Conservation (phyloP, 2,888 invertebrate genomes). For the Chesias legatella region DNA sequence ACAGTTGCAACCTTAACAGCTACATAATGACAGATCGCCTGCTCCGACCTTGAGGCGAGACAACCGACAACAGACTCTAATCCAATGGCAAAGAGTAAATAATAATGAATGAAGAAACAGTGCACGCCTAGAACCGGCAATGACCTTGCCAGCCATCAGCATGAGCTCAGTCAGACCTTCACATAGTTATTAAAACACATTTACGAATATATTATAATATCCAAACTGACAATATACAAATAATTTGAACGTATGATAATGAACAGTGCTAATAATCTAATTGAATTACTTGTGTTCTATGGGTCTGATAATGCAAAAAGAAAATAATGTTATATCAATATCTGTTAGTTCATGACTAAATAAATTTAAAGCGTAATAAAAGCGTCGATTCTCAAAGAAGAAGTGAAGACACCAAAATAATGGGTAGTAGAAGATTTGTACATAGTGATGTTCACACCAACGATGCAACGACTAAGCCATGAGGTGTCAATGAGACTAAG, state of each 20-base stretch:
- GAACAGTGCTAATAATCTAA: conserved; percentile 66
- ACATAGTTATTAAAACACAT: conserved; percentile 43
- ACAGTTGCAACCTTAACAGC: conserved; percentile 39
- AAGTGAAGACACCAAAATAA: conserved; percentile 59
- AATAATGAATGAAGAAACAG: conserved; percentile 15
- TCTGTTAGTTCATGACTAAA: conserved; percentile 61
- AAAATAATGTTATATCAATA: conserved; percentile 46
- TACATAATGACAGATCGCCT: conserved; percentile 44
- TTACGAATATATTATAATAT: conserved; percentile 24
- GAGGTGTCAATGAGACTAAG: conserved; percentile 65
- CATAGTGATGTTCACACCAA: conserved; percentile 55
- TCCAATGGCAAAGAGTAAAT: conserved; percentile 33
- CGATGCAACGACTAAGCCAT: conserved; percentile 75
- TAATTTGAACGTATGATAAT: conserved; percentile 37
- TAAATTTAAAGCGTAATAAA: conserved; percentile 35
- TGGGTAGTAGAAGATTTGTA: conserved; percentile 37
- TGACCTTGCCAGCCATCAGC: conserved; percentile 62
- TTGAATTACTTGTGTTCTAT: conserved; percentile 45
- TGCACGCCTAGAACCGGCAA: conserved; percentile 38
- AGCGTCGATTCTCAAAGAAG: conserved; percentile 55
- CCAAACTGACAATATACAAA: conserved; percentile 23
- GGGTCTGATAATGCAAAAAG: conserved; percentile 52
- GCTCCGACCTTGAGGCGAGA: conserved; percentile 48
- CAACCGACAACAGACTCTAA: conserved; percentile 48
- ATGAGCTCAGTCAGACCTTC: conserved; percentile 48